Conservation (phyloP, 2,113 vertebrate genomes). For the Spheniscus mendiculus region DNA sequence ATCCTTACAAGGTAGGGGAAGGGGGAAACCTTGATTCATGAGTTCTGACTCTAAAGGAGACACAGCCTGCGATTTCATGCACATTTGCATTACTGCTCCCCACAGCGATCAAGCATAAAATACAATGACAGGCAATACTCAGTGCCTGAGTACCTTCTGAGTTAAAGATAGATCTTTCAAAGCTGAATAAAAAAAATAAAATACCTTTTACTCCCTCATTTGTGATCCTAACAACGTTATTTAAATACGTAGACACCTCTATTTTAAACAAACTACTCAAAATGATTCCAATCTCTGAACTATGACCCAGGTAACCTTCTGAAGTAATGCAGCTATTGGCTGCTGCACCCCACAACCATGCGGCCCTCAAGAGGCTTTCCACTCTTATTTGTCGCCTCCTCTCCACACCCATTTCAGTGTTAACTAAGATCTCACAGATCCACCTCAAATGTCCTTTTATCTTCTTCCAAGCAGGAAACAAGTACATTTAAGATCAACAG, state of each 20-base stretch:
- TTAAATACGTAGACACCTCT: not conserved
- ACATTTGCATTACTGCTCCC: not conserved
- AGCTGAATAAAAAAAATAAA: not conserved
- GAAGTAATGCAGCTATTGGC: not conserved
- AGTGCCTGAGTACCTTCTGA: not conserved
- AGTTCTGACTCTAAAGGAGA: not conserved
- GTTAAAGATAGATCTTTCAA: not conserved
- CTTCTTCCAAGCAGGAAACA: conserved; percentile 54
- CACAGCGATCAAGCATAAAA: not conserved
- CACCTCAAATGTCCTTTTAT: conserved; percentile 9
- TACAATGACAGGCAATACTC: not conserved
- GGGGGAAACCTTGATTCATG: not conserved
- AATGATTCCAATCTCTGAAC: not conserved
- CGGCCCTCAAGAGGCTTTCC: not conserved
- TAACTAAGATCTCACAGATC: conserved; percentile 47
- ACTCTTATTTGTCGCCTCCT: not conserved
- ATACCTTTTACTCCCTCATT: not conserved
- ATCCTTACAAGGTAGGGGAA: not conserved
- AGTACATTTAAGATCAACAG: not conserved
- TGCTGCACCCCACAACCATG: fast-evolving
- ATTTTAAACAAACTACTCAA: not conserved
- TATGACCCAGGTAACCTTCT: not conserved
- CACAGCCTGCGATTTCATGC: not conserved
- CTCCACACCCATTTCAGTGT: not conserved
- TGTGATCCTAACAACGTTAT: not conserved